phyloP scores from a whole-genome alignment of 1,140 invertebrate species.

The Polyergus mexicanus region DNA sequence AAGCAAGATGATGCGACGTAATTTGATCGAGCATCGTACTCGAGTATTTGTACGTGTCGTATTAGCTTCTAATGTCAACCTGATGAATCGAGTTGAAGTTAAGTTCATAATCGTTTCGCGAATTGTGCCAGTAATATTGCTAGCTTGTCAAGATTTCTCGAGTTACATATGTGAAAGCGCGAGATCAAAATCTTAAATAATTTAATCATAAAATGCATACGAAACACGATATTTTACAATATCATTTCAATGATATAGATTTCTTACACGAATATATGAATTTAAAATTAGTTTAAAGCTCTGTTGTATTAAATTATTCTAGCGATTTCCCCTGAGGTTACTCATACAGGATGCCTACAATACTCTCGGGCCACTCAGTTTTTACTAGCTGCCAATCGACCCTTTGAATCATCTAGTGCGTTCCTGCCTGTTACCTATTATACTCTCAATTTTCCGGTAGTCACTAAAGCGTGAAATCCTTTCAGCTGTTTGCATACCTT shows the following conservation, averaged over 20 bases:
- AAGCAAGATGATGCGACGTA: slow-evolving; percentile 40
- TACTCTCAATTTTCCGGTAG: slow-evolving; percentile 44
- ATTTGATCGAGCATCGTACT: slow-evolving; percentile 25
- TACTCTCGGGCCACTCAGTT: slow-evolving; percentile 20
- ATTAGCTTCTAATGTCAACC: slow-evolving; percentile 42
- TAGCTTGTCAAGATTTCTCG: background rate
- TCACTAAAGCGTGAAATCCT: slow-evolving; percentile 42
- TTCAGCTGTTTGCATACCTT: slow-evolving; percentile 40
- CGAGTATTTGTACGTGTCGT: slow-evolving; percentile 54
- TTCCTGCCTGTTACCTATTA: slow-evolving; percentile 29
- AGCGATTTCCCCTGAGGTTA: background rate
- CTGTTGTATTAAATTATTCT: slow-evolving; percentile 1
- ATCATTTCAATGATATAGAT: background rate
- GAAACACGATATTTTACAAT: background rate
- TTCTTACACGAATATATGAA: background rate
- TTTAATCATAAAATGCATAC: background rate
- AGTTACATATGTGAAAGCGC: background rate
- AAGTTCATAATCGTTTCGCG: slow-evolving; percentile 10
- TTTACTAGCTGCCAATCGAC: slow-evolving; percentile 41
- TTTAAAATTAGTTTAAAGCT: slow-evolving; percentile 6
- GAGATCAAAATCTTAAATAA: background rate
- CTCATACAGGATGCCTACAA: background rate
- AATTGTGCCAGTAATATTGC: slow-evolving; percentile 8
- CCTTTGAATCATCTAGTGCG: slow-evolving; percentile 25
- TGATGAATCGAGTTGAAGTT: slow-evolving; percentile 47